Evolutionary conservation across 2,888 invertebrate genomes (phyloP).

Genomic region (Rotaria macrura): DNA sequence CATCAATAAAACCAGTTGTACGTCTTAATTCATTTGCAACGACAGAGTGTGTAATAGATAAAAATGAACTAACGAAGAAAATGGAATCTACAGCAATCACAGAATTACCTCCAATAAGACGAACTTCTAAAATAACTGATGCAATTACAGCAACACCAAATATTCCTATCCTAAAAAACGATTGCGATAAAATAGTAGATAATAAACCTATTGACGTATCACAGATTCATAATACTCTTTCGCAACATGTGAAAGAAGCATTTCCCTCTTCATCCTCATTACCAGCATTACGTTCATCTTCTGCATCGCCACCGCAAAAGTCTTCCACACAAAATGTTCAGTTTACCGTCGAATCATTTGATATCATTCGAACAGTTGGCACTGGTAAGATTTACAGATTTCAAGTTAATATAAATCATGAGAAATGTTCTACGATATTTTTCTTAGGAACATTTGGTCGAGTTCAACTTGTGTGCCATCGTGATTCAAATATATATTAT

Average conservation of each 20-base stretch:
- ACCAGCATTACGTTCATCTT: too few relatives aligned
- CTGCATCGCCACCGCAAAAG: background rate
- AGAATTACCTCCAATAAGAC: background rate
- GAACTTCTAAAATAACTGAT: background rate
- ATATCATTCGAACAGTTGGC: slow-evolving; percentile 15
- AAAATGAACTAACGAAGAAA: background rate
- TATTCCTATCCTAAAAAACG: background rate
- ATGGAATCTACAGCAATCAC: background rate
- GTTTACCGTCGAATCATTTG: background rate
- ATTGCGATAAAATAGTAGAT: background rate
- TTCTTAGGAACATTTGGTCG: slow-evolving; percentile 31
- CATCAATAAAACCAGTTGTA: background rate
- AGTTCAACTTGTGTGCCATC: slow-evolving; percentile 16
- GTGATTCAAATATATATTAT: slow-evolving; percentile 41
- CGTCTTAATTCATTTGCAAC: background rate
- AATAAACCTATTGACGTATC: background rate
- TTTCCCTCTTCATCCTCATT: background rate
- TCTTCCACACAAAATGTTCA: background rate
- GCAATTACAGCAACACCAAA: background rate
- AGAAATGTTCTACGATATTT: too few relatives aligned
- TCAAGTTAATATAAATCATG: too few relatives aligned
- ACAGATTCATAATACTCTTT: background rate
- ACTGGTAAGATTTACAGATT: background rate
- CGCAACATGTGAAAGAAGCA: background rate
- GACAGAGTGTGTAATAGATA: background rate